Evolutionary conservation across 2,888 invertebrate species (phyloP).

Genomic region (Chouioia cunea): DNA sequence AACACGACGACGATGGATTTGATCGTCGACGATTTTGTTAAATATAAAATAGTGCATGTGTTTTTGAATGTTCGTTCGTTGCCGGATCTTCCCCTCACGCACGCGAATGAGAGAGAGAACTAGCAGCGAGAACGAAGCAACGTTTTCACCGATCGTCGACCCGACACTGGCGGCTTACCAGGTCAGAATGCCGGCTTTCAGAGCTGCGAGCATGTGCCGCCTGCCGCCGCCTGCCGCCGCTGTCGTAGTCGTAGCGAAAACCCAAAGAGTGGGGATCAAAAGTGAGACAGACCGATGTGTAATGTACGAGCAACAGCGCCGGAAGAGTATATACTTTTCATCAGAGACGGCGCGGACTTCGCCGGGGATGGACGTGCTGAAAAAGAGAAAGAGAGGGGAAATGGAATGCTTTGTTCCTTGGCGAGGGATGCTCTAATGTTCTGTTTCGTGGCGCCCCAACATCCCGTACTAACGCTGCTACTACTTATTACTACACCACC

Average conservation of each 20-base stretch:
- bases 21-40: no score
- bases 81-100: no score
- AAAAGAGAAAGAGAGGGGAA: conserved; percentile 6
- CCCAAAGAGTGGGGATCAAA: neutral
- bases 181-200: conserved; percentile 62
- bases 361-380: conserved; percentile 36
- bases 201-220: conserved; percentile 31
- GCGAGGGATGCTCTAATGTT: no score
- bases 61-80: no score
- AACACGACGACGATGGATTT: no score
- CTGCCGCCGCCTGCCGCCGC: conserved; percentile 40
- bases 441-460: no score
- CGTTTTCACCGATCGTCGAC: conserved; percentile 53
- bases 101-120: no score
- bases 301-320: neutral
- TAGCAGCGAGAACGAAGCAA: no score
- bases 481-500: no score
- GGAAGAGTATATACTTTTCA: neutral
- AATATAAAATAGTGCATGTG: no score
- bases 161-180: conserved; percentile 67
- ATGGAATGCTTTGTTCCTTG: neutral
- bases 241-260: conserved; percentile 1
- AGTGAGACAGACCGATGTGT: neutral
- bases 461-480: no score
- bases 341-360: neutral